Percentiles rank a stretch among this genome's conserved stretches.
These are phyloP conservation scores for Leptogaster cylindrica DNA, from an alignment of 2,888 invertebrate genomes.

Conservation along the genomic window DNA sequence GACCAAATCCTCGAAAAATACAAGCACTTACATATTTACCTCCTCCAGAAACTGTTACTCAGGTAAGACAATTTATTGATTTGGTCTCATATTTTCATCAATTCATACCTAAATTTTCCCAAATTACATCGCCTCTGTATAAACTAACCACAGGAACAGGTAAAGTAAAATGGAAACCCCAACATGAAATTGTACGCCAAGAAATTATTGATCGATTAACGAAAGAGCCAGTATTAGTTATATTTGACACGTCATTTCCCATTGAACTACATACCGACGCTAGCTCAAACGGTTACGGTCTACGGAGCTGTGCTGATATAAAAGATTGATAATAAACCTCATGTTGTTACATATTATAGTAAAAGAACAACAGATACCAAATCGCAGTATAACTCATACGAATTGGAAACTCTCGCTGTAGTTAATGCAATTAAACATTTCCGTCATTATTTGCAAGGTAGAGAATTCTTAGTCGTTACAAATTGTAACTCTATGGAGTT, in stretches of 20 bases:
- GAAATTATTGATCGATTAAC: not conserved
- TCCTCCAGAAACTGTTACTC: constrained; percentile 47
- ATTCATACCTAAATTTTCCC: constrained; percentile 6
- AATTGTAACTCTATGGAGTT: constrained; percentile 37
- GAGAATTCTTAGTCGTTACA: constrained; percentile 8
- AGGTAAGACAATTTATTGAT: constrained; percentile 51
- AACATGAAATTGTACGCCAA: not conserved
- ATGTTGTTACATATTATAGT: constrained; percentile 19
- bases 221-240: not conserved
- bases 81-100: constrained; percentile 50
- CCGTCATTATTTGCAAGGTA: not conserved
- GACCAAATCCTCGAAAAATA: constrained; percentile 50
- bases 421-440: constrained; percentile 17
- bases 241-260: not conserved
- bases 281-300: too few species aligned
- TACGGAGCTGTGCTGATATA: not conserved
- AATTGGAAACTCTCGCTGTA: constrained; percentile 34
- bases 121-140: not conserved
- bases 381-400: constrained; percentile 14
- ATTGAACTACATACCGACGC: not conserved
- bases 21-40: constrained; percentile 47
- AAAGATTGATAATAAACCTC: not conserved
- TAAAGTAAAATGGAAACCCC: not conserved
- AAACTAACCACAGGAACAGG: not conserved
- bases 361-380: not conserved